These are phyloP conservation scores for Artemisiospiza belli DNA, from an alignment of 2,113 vertebrate genomes.

Conservation along the genomic window DNA sequence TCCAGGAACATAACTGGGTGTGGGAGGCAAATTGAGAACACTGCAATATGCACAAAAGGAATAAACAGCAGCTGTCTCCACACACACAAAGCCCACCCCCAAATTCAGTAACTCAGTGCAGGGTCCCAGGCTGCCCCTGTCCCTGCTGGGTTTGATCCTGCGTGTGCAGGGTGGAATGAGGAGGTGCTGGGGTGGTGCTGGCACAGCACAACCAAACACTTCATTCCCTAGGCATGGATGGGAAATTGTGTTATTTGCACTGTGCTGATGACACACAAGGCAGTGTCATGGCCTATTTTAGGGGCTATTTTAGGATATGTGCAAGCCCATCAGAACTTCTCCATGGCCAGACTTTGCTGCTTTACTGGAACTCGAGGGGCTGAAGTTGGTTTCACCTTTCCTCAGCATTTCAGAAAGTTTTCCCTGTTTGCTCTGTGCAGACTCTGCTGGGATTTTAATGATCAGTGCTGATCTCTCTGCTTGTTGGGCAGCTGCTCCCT, in stretches of 20 bases:
- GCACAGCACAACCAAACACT: background rate
- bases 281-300: background rate
- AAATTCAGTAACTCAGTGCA: background rate
- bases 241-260: background rate
- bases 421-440: background rate
- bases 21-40: conserved; percentile 51
- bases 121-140: background rate
- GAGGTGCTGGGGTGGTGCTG: background rate
- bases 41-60: background rate
- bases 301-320: background rate
- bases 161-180: accelerated
- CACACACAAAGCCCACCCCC: background rate
- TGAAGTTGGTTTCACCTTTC: background rate
- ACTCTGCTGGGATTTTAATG: background rate
- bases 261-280: background rate
- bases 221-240: background rate
- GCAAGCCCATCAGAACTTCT: background rate
- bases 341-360: background rate
- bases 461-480: background rate
- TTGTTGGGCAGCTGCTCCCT: background rate
- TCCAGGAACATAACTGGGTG: background rate
- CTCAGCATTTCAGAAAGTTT: background rate
- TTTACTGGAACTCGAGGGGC: background rate
- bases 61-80: conserved; percentile 53
- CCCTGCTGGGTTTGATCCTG: background rate